Evolutionary conservation across 2,888 invertebrate genomes (phyloP).

Genomic region (Electrophaes corylata): DNA sequence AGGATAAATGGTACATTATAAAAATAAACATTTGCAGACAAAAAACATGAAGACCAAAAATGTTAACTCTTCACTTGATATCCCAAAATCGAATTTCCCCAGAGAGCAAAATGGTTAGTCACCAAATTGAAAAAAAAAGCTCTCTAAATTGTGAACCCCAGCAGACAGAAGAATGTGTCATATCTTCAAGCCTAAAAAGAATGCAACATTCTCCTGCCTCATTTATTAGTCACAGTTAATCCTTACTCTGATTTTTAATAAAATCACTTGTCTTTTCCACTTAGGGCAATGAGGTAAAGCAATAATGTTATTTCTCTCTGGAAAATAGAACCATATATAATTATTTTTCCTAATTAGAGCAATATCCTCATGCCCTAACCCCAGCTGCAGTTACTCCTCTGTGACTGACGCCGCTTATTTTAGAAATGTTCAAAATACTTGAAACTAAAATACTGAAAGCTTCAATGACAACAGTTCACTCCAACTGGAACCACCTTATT

Average conservation of each 20-base stretch:
- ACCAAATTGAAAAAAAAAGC: constrained; percentile 55
- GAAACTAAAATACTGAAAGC: constrained; percentile 29
- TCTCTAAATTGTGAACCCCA: constrained; percentile 58
- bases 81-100: constrained; percentile 67
- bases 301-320: constrained; percentile 37
- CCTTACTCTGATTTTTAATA: constrained; percentile 35
- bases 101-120: constrained; percentile 64
- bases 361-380: constrained; percentile 44
- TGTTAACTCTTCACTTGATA: constrained; percentile 79
- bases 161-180: constrained; percentile 65
- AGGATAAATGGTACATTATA: constrained; percentile 15
- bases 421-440: constrained; percentile 37
- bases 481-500: constrained; percentile 26
- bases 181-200: constrained; percentile 73
- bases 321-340: constrained; percentile 54
- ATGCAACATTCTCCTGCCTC: constrained; percentile 64
- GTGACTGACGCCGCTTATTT: constrained; percentile 60
- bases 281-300: constrained; percentile 44
- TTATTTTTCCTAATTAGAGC: constrained; percentile 42
- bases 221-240: constrained; percentile 67
- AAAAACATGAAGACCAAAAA: constrained; percentile 54
- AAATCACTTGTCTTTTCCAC: constrained; percentile 38
- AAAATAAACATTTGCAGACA: constrained; percentile 7
- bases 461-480: constrained; percentile 33
- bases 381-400: constrained; percentile 38